These are phyloP conservation scores for Dryobates pubescens DNA, from an alignment of 2,797 vertebrate species.

Conservation along the genomic window DNA sequence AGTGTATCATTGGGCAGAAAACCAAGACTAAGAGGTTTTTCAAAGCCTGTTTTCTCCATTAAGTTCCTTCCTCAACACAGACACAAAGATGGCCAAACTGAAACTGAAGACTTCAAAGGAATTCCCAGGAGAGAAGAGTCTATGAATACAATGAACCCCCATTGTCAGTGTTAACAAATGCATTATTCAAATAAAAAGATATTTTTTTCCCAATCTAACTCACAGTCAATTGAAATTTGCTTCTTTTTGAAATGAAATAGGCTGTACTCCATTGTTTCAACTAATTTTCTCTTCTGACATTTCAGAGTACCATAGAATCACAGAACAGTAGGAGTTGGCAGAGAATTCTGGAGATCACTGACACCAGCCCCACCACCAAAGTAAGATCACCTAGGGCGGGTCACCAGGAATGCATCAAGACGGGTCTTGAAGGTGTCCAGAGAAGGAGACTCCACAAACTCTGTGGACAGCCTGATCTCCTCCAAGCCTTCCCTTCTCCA, in stretches of 20 bases:
- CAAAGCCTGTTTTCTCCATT: slow-evolving; percentile 38
- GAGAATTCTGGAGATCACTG: too few relatives aligned
- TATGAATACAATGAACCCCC: not conserved
- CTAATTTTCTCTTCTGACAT: not conserved
- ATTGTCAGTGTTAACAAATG: not conserved
- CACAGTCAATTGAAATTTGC: not conserved
- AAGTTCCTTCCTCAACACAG: not conserved
- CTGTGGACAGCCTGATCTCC: too few relatives aligned
- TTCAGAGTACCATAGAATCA: too few relatives aligned
- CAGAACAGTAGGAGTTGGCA: too few relatives aligned
- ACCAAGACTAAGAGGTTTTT: slow-evolving; percentile 19
- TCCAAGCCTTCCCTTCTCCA: too few relatives aligned
- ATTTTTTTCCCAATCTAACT: not conserved
- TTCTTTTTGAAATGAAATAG: not conserved
- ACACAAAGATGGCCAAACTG: not conserved
- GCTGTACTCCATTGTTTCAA: not conserved
- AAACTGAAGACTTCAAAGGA: slow-evolving; percentile 17
- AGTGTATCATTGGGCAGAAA: slow-evolving; percentile 7
- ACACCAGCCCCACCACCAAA: too few relatives aligned
- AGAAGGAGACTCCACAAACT: too few relatives aligned
- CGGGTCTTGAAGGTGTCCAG: too few relatives aligned
- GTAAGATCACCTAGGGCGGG: too few relatives aligned
- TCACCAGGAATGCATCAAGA: too few relatives aligned
- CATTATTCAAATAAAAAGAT: not conserved
- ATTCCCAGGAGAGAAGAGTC: not conserved